These are phyloP conservation scores for Oceanites oceanicus DNA, from an alignment of 2,113 vertebrate genomes.

Conservation along the genomic window DNA sequence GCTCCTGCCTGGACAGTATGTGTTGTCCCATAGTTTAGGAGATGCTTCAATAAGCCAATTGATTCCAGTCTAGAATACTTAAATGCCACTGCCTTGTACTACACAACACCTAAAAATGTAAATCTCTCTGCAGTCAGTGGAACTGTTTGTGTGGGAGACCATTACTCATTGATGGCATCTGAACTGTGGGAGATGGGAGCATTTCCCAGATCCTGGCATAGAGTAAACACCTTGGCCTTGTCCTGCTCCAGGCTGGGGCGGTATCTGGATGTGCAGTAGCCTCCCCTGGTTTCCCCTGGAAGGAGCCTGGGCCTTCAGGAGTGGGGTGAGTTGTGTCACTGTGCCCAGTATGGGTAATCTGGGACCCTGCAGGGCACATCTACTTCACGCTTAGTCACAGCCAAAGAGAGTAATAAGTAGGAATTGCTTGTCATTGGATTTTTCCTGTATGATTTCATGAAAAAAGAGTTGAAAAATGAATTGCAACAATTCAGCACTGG, in stretches of 20 bases:
- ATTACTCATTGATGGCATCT: neutral
- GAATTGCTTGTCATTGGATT: neutral
- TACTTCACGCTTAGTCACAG: neutral
- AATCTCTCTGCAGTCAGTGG: neutral
- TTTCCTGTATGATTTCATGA: neutral
- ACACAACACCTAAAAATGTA: neutral
- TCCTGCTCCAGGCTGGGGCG: neutral
- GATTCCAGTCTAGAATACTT: neutral
- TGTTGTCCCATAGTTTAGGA: neutral
- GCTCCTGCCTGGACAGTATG: neutral
- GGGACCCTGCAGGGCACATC: neutral
- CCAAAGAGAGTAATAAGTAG: neutral
- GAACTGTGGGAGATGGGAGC: neutral
- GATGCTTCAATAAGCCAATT: neutral
- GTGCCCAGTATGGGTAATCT: neutral
- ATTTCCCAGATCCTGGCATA: neutral
- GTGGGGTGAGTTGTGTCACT: neutral
- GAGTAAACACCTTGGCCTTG: neutral
- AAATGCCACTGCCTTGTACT: neutral
- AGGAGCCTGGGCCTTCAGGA: neutral
- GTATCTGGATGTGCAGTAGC: neutral
- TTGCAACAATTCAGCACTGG: neutral
- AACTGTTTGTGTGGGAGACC: neutral
- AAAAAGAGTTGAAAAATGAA: neutral
- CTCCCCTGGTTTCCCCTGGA: neutral